phyloP scores from a whole-genome alignment of 2,797 vertebrate species.

The Mus spretus region DNA sequence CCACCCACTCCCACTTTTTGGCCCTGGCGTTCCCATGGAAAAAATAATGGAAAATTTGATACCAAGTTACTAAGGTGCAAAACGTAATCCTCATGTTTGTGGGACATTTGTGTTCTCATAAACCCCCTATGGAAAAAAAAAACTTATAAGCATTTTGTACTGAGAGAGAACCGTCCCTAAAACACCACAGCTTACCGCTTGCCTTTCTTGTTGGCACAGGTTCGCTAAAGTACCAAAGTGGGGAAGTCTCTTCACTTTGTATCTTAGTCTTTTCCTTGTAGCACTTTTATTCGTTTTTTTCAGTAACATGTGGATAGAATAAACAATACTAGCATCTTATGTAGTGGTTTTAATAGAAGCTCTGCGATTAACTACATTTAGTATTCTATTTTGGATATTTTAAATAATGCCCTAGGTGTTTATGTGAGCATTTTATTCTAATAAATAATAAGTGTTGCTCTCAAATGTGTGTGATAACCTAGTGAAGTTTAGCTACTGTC shows the following conservation, averaged over 20 bases:
- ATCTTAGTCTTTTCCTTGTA: background rate
- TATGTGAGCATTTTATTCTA: background rate
- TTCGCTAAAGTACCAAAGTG: rapidly evolving
- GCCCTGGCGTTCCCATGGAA: too few relatives aligned
- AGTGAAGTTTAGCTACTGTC: background rate
- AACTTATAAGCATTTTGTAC: background rate
- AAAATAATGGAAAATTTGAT: background rate
- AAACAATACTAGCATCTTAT: background rate
- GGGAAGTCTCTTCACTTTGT: background rate
- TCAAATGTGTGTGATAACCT: background rate
- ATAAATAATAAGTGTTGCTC: background rate
- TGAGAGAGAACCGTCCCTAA: background rate
- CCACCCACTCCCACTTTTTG: too few relatives aligned
- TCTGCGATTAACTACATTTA: background rate
- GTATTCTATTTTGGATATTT: background rate
- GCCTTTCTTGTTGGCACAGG: background rate
- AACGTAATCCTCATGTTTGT: background rate
- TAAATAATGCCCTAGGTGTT: background rate
- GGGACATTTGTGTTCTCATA: background rate
- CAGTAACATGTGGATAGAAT: background rate
- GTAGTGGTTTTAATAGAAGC: background rate
- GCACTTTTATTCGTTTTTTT: background rate
- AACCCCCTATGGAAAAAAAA: background rate
- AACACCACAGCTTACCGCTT: background rate
- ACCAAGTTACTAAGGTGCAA: background rate